These are phyloP conservation scores for Bedellia somnulentella DNA, from an alignment of 2,888 invertebrate genomes.

Conservation along the genomic window DNA sequence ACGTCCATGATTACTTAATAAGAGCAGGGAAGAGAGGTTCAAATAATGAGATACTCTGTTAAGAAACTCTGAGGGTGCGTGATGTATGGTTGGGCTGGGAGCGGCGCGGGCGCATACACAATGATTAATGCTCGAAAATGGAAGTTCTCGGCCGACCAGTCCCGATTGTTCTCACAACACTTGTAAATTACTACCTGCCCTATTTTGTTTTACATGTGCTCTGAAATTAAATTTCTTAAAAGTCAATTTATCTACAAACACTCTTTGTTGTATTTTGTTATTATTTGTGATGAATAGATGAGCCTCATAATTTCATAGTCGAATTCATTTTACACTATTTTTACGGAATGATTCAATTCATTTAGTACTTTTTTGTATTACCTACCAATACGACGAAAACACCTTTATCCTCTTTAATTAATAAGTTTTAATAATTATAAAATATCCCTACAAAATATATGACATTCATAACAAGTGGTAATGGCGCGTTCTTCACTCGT, in stretches of 20 bases:
- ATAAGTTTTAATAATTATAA: too few species aligned
- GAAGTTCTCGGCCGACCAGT: constrained; percentile 19
- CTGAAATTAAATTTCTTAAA: constrained; percentile 25
- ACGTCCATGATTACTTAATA: constrained; percentile 44
- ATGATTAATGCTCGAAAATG: constrained; percentile 37
- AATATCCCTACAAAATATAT: too few species aligned
- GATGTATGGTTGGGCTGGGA: constrained; percentile 27
- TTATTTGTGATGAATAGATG: too few species aligned
- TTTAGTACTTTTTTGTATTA: too few species aligned
- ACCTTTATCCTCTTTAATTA: too few species aligned
- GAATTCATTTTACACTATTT: too few species aligned
- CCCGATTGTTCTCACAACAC: constrained; percentile 8
- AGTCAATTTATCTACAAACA: constrained; percentile 21
- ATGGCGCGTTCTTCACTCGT: too few species aligned
- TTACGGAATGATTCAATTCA: too few species aligned
- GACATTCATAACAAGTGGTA: too few species aligned
- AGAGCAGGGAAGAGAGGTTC: constrained; percentile 25
- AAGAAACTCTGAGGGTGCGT: constrained; percentile 28
- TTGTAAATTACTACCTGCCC: constrained; percentile 6
- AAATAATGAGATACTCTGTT: constrained; percentile 37
- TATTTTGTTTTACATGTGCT: constrained; percentile 10
- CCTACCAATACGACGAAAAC: too few species aligned
- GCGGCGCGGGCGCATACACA: constrained; percentile 20
- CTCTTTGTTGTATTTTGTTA: constrained; percentile 3
- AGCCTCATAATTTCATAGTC: too few species aligned